Base-by-base conservation (phyloP, 2,888 invertebrate species). In the Thymelicus lineola region DNA sequence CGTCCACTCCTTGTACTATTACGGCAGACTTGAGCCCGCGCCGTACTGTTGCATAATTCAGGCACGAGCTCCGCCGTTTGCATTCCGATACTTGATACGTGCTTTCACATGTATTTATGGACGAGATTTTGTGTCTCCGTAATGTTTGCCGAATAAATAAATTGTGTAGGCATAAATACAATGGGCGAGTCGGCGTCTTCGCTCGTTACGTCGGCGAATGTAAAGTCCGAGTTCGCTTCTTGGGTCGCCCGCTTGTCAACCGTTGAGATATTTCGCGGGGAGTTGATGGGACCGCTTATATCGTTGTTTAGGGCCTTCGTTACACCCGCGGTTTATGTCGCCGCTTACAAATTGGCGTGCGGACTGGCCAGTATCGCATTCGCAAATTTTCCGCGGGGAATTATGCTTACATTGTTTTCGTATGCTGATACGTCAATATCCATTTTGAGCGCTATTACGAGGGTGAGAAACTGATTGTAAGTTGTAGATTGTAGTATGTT, bases 31-130 rank as follows among this genome's bases (percentile, higher is more conserved):
- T 82, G 86, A 83, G 85, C 82, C 86, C 82, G 85, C 86, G 83
- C 83, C 82, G 84, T 85, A 82, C 90, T 90, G 87, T 92, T 93
- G 93, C 93, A 93, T 93, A 93, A 93, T 93, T 90, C 93, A 92
- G 90, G 84, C 91, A 86, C 91, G 89, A 88, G 88, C 85, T 84
- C 87, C 86, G 90, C 89, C 86, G 92, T 93, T 91, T 92, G 93
- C 93, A 92, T 93, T 92, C 91, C 90, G 91, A 92, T 93, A 93
- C 92, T 91, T 91, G 92, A 93, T 92, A 92, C 92, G 93, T 92
- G 92, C 90, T 92, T 91, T 90, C 91, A 91, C 91, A 93, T 93
- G 92, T 93, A 93, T 93, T 93, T 93, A 93, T 93, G 93, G 91
- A 91, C 93, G 88, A 91, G 93, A 93, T 93, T 93, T 93, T 91